These are phyloP conservation scores for Syrphus vitripennis DNA, from an alignment of 2,888 invertebrate species.

Conservation along the genomic window DNA sequence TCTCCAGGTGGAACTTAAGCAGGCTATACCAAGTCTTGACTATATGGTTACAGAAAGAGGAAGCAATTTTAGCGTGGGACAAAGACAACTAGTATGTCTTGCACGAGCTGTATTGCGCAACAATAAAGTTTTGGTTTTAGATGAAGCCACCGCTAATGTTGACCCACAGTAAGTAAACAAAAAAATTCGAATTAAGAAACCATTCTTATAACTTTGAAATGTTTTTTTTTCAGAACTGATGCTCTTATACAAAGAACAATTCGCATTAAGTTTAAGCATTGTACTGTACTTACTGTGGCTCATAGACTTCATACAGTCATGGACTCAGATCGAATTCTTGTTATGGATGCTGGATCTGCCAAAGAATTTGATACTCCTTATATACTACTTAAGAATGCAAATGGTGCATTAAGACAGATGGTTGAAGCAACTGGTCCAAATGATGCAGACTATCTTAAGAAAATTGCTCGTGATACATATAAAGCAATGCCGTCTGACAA, in stretches of 20 bases:
- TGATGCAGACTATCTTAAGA: slow-evolving; percentile 81
- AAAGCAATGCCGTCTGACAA: slow-evolving; percentile 10
- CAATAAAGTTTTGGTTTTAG: slow-evolving; percentile 85
- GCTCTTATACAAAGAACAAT: slow-evolving; percentile 92
- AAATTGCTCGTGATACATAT: slow-evolving; percentile 80
- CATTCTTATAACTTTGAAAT: background rate
- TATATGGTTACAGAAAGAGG: slow-evolving; percentile 83
- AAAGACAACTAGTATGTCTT: slow-evolving; percentile 86
- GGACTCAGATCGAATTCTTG: slow-evolving; percentile 94
- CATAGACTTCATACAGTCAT: slow-evolving; percentile 96
- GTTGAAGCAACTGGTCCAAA: slow-evolving; percentile 86
- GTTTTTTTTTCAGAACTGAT: slow-evolving; percentile 86
- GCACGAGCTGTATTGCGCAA: slow-evolving; percentile 85
- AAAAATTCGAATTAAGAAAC: background rate
- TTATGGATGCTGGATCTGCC: slow-evolving; percentile 91
- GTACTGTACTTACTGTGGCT: slow-evolving; percentile 95
- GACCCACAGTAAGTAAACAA: slow-evolving; percentile 83
- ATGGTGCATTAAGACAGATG: slow-evolving; percentile 86
- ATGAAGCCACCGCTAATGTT: slow-evolving; percentile 88
- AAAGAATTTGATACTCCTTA: slow-evolving; percentile 89
- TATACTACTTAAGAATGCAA: slow-evolving; percentile 84
- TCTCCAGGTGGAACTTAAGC: slow-evolving; percentile 83
- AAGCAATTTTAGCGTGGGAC: slow-evolving; percentile 86
- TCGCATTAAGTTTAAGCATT: slow-evolving; percentile 88
- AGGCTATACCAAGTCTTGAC: slow-evolving; percentile 82